Conservation (phyloP, 2,888 invertebrate species). For the Brenthis ino region DNA sequence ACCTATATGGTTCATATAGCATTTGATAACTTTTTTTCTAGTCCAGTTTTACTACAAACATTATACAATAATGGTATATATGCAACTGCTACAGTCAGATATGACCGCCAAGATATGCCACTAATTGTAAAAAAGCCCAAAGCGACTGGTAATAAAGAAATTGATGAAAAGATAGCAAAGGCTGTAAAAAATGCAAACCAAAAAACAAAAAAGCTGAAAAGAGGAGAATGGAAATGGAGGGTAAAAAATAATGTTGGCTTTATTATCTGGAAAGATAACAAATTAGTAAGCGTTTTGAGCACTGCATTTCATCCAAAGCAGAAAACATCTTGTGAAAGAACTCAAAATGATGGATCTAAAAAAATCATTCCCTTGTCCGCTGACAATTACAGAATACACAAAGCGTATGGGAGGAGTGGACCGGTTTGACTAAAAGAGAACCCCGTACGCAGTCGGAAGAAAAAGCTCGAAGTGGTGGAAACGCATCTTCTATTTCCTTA, state of each 20-base stretch:
- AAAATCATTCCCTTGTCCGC: slow-evolving; percentile 30
- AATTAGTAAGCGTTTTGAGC: slow-evolving; percentile 40
- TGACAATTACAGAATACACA: slow-evolving; percentile 13
- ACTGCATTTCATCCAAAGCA: slow-evolving; percentile 44
- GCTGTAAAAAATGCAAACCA: not conserved
- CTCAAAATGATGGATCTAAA: slow-evolving; percentile 43
- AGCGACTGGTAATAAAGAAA: not conserved
- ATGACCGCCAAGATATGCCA: slow-evolving; percentile 11
- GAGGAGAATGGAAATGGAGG: slow-evolving; percentile 42
- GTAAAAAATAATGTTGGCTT: slow-evolving; percentile 41
- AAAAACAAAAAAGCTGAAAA: slow-evolving; percentile 35
- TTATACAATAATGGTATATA: slow-evolving; percentile 21
- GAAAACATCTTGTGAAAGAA: slow-evolving; percentile 36
- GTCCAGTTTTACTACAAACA: slow-evolving; percentile 15
- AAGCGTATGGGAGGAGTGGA: slow-evolving; percentile 11
- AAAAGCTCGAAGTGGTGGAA: slow-evolving; percentile 35
- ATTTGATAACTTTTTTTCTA: slow-evolving; percentile 11
- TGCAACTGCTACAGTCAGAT: slow-evolving; percentile 13
- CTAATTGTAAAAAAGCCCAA: slow-evolving; percentile 13
- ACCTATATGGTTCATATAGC: slow-evolving; percentile 15
- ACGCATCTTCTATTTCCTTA: slow-evolving; percentile 42
- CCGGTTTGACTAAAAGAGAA: slow-evolving; percentile 32
- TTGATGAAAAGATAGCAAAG: not conserved
- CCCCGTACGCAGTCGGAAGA: slow-evolving; percentile 37
- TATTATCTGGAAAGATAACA: slow-evolving; percentile 43